These are phyloP conservation scores for Aelia acuminata DNA, from an alignment of 2,888 invertebrate genomes.

Conservation along the genomic window DNA sequence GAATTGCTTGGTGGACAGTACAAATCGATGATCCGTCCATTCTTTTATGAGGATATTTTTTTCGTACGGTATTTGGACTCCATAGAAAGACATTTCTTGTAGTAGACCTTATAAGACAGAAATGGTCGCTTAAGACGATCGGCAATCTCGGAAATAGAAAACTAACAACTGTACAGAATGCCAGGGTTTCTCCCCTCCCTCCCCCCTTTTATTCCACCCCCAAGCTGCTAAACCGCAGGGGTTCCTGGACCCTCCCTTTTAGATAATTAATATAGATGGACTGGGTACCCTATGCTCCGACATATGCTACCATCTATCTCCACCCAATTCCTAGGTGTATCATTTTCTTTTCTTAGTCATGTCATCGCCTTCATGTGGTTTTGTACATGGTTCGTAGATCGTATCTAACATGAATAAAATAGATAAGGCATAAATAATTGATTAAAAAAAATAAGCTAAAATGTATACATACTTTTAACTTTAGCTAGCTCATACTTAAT, in stretches of 20 bases:
- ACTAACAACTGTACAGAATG: background rate
- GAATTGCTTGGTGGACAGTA: too few species aligned
- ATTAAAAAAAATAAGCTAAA: too few species aligned
- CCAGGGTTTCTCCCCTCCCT: background rate
- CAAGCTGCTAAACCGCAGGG: conserved; percentile 9
- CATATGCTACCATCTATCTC: conserved; percentile 11
- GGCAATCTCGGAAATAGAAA: conserved; percentile 16
- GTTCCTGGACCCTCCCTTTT: background rate
- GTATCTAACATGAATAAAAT: too few species aligned
- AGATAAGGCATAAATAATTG: too few species aligned
- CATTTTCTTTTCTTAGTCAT: background rate
- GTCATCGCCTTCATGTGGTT: background rate
- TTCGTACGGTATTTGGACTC: background rate
- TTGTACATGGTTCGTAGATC: background rate
- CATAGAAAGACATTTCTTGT: background rate
- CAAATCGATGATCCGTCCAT: too few species aligned
- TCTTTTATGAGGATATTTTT: too few species aligned
- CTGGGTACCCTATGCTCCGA: background rate
- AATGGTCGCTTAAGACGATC: background rate
- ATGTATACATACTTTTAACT: too few species aligned
- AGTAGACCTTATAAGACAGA: background rate
- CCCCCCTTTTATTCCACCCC: background rate
- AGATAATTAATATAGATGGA: conserved; percentile 21
- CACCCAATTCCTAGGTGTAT: background rate
- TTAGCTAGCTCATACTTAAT: too few species aligned